Conservation (phyloP, 2,113 vertebrate genomes). For the Nyctibius bracteatus region DNA sequence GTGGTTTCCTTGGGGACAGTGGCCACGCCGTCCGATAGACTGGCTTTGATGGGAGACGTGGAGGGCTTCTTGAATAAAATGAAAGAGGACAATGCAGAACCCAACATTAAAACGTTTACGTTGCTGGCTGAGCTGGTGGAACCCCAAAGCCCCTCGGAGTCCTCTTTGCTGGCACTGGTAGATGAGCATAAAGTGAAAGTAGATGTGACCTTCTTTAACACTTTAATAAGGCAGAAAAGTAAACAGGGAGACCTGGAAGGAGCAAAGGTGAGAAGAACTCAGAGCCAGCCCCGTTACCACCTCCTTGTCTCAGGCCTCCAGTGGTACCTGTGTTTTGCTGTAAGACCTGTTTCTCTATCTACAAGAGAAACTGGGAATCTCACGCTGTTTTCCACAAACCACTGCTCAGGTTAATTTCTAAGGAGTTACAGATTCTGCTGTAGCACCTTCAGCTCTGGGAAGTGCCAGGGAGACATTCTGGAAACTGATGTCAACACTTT, state of each 20-base stretch:
- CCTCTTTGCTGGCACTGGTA: constrained; percentile 74
- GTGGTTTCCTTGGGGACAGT: constrained; percentile 80
- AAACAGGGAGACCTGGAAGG: constrained; percentile 78
- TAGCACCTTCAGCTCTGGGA: background rate
- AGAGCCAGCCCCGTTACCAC: background rate
- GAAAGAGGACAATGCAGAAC: constrained; percentile 70
- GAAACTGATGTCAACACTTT: background rate
- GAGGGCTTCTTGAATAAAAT: constrained; percentile 87
- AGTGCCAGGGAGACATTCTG: background rate
- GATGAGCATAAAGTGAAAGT: constrained; percentile 75
- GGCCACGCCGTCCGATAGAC: constrained; percentile 65
- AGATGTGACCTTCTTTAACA: constrained; percentile 88
- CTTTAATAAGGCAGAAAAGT: constrained; percentile 80
- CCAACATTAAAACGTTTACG: constrained; percentile 84
- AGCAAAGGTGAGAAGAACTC: constrained; percentile 80
- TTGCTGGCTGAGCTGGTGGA: constrained; percentile 83
- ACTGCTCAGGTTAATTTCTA: background rate
- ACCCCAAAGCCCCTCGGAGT: constrained; percentile 67
- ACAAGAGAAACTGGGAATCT: background rate
- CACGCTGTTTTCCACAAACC: rapidly evolving
- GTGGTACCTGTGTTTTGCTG: background rate
- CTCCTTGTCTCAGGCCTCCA: background rate
- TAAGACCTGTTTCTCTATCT: background rate
- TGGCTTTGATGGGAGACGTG: constrained; percentile 86
- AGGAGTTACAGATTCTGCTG: background rate